A percentile compares a stretch with the other conserved stretches of the same genome.
phyloP scores from a whole-genome alignment of 1,140 invertebrate genomes.

The Drosophila obscura region DNA sequence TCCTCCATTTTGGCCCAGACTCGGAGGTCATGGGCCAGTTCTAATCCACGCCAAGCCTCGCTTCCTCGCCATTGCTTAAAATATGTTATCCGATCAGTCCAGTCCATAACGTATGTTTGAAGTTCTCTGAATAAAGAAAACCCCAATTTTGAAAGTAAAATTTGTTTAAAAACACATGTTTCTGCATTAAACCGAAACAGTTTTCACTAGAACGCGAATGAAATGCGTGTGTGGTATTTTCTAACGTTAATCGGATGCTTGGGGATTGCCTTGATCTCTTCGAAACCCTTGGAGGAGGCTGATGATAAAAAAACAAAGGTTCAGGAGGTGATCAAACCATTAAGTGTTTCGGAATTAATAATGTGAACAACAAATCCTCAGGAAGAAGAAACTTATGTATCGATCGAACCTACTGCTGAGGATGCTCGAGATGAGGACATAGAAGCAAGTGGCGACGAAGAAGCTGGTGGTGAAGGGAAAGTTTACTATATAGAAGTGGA shows the following conservation, averaged over 20 bases:
- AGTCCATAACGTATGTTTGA: too few species aligned
- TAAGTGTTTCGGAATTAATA: too few species aligned
- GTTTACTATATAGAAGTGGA: conserved; percentile 3
- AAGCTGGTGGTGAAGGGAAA: conserved; percentile 8
- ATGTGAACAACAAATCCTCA: neutral
- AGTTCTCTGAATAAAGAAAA: conserved; percentile 24
- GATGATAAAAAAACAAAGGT: conserved; percentile 1
- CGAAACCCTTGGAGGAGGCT: neutral
- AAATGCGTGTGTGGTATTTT: conserved; percentile 44
- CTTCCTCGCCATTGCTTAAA: neutral
- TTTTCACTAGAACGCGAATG: conserved; percentile 29
- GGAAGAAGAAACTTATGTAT: neutral
- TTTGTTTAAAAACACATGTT: conserved; percentile 18
- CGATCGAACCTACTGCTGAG: conserved; percentile 9
- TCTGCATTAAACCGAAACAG: conserved; percentile 13
- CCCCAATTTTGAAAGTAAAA: neutral
- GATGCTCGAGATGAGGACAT: neutral
- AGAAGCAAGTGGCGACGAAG: neutral
- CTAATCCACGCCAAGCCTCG: conserved; percentile 2
- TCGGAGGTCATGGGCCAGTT: conserved; percentile 31
- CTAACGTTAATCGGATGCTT: conserved; percentile 26
- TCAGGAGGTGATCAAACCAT: neutral
- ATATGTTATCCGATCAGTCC: neutral
- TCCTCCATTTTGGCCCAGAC: conserved; percentile 32
- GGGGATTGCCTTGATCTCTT: neutral